Evolutionary conservation across 2,113 vertebrate genomes (phyloP).

Genomic region (Symphodus melops): DNA sequence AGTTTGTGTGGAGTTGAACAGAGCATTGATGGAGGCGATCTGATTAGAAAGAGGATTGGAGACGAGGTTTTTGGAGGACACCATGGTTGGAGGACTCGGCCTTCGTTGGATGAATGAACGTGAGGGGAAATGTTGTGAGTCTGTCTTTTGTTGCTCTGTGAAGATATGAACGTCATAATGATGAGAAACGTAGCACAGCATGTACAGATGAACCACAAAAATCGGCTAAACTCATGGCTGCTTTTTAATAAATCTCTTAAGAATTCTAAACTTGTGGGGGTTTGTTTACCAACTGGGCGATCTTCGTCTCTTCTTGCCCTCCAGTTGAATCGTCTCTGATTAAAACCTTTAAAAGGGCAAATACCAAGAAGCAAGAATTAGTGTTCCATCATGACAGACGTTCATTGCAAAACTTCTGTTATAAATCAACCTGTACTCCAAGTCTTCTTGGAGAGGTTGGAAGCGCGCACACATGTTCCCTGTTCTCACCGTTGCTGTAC

Average conservation of each 20-base stretch:
- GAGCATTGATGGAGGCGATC: conserved; percentile 74
- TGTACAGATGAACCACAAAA: no score
- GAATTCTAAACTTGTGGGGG: neutral
- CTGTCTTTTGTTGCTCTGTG: conserved; percentile 79
- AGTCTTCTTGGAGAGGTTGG: neutral
- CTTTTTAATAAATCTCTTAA: neutral
- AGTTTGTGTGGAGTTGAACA: conserved; percentile 75
- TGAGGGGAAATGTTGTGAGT: conserved; percentile 70
- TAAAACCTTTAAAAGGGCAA: conserved; percentile 70
- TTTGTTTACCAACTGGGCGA: conserved; percentile 71
- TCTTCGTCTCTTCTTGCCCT: conserved; percentile 80
- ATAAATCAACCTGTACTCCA: neutral
- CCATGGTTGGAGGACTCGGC: conserved; percentile 65
- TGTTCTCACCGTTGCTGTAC: conserved; percentile 74
- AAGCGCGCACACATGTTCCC: conserved; percentile 3
- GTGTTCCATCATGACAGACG: neutral
- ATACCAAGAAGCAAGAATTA: conserved; percentile 11
- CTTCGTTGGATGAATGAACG: conserved; percentile 79
- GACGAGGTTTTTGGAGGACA: conserved; percentile 73
- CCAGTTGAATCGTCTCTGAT: conserved; percentile 83
- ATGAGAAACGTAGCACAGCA: neutral
- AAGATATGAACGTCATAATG: conserved; percentile 12
- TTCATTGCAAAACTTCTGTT: neutral
- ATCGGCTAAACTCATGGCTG: neutral
- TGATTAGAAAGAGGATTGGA: conserved; percentile 71